Conservation (phyloP, 2,888 invertebrate genomes). For the Ichneumon xanthorius region DNA sequence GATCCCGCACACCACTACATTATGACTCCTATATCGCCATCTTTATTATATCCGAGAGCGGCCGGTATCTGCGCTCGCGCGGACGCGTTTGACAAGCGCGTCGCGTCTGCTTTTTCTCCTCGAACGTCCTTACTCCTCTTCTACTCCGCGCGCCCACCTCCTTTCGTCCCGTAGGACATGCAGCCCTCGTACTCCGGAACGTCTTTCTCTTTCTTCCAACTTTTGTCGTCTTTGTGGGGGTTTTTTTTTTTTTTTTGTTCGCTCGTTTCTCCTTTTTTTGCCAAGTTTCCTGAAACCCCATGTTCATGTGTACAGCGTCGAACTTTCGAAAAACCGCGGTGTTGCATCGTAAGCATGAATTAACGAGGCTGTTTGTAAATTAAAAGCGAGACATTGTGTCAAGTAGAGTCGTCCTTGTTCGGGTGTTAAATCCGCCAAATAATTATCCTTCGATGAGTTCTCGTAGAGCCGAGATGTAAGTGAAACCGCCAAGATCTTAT, state of each 20-base stretch:
- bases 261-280: conserved; percentile 27
- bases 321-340: conserved; percentile 49
- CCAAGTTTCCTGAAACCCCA: conserved; percentile 41
- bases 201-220: conserved; percentile 54
- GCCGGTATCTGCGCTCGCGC: conserved; percentile 74
- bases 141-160: conserved; percentile 23
- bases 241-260: conserved; percentile 45
- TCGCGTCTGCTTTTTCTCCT: conserved; percentile 70
- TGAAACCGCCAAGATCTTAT: not conserved
- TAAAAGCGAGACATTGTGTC: not conserved
- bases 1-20: conserved; percentile 81
- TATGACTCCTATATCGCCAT: conserved; percentile 84
- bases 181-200: conserved; percentile 37
- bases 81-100: conserved; percentile 78
- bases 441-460: not conserved
- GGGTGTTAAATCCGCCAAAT: not conserved
- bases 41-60: conserved; percentile 83
- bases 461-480: not conserved
- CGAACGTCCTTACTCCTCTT: conserved; percentile 65
- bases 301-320: not conserved
- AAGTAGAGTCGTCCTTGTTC: not conserved
- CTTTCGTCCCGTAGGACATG: conserved; percentile 51
- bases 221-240: conserved; percentile 37
- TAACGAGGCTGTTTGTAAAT: conserved; percentile 7
- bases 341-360: conserved; percentile 32